Base-by-base conservation (phyloP, 2,888 invertebrate genomes). In the Zygaena filipendulae region DNA sequence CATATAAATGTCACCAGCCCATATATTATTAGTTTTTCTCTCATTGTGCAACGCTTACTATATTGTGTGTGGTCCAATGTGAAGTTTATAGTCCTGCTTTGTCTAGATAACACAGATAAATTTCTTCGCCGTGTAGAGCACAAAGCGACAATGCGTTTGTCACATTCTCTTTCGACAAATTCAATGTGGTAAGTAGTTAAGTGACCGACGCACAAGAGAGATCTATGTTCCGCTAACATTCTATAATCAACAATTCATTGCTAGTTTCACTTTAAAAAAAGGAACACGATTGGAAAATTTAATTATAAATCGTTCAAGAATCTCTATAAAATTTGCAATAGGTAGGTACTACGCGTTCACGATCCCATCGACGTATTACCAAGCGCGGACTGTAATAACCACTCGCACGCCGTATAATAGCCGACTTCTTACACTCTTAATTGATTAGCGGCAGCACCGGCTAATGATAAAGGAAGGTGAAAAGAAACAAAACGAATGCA, bases 381-480 rank as follows among this genome's bases (percentile, higher is more conserved):
- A 62, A 60, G 67, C 64, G 58, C 55, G 52, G 62, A 52, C 64
- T 61, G 68, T 79, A 79, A 79, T 79, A 75, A 75, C 75, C 67
- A 64, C 71, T 69, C 75, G 71, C 60, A 59, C 69, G 60, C 56
- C 62, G 66, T 66, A 71, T 79, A 79, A 79, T 77, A 66, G 72
- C 69, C 62, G 71, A 75, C 77, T 75, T 72, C 77, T 77, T 77
- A 75, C 70, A 68, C 74, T 77, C 77, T 80, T 81, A 80, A 81
- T 81, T 81, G 81, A 80, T 81, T 80, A 79, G 79, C 80, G 80
- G 80, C 72, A 68, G 71, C 71, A 64, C 60, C 60, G 70, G 55
- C 69, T 81, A 79, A 81, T 80, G 75, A 80, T 75, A 79, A 77
- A 74, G 77, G 66, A 74, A 75, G 71, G 74, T 72, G 71, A 74